phyloP scores from a whole-genome alignment of 2,797 vertebrate genomes.

The Takifugu rubripes region DNA sequence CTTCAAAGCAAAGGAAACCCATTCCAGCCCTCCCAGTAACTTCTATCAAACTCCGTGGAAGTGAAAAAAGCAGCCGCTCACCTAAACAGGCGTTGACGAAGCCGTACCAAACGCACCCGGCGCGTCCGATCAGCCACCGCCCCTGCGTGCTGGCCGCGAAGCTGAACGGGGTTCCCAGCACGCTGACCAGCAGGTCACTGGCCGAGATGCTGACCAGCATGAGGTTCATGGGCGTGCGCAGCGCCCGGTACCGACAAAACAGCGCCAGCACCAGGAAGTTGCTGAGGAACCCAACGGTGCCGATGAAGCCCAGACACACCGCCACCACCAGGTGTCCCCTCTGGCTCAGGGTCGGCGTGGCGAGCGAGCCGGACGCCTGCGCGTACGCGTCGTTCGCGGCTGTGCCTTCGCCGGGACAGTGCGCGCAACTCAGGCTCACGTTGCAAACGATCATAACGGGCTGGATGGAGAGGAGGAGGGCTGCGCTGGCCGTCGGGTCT shows the following conservation, averaged over 20 bases:
- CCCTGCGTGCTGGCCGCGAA: conserved; percentile 82
- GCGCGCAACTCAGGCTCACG: conserved; percentile 68
- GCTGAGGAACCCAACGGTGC: conserved; percentile 76
- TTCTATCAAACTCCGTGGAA: neutral
- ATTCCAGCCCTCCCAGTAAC: too few species aligned
- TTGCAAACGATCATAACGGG: conserved; percentile 72
- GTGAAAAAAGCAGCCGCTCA: conserved; percentile 52
- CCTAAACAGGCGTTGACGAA: conserved; percentile 80
- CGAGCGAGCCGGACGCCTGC: conserved; percentile 43
- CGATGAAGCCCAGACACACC: conserved; percentile 78
- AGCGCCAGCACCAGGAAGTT: conserved; percentile 78
- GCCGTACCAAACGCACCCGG: conserved; percentile 82
- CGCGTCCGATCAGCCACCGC: conserved; percentile 79
- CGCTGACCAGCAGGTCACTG: conserved; percentile 80
- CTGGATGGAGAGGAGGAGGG: too few species aligned
- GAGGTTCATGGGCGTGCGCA: conserved; percentile 83
- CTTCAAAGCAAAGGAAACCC: too few species aligned
- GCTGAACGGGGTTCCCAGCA: conserved; percentile 82
- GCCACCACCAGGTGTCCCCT: conserved; percentile 77
- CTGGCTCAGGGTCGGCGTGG: conserved; percentile 58
- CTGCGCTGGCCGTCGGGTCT: conserved; percentile 23
- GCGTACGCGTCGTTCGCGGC: conserved; percentile 22
- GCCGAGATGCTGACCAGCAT: conserved; percentile 79
- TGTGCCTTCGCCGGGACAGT: conserved; percentile 46
- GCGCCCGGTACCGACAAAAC: conserved; percentile 75